These are phyloP conservation scores for Heliconius ismenius DNA, from an alignment of 2,888 invertebrate genomes.

Conservation along the genomic window DNA sequence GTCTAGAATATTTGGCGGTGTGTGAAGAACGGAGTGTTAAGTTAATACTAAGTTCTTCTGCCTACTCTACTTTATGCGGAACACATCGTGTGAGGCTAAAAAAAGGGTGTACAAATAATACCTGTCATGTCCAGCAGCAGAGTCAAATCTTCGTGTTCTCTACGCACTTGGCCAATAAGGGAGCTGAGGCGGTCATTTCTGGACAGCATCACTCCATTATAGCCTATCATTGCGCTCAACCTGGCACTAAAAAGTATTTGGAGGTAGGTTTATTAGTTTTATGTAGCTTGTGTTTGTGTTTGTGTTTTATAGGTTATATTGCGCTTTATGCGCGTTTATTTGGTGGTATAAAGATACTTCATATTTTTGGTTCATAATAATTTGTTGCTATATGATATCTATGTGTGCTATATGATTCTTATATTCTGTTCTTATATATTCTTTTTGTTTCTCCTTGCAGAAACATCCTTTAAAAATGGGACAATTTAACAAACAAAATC, in stretches of 20 bases:
- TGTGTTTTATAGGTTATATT: background rate
- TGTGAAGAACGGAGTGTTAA: background rate
- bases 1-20: background rate
- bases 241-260: constrained; percentile 95
- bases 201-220: constrained; percentile 96
- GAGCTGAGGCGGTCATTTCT: constrained; percentile 94
- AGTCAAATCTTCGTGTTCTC: constrained; percentile 99
- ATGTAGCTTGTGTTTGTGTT: background rate
- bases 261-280: constrained; percentile 82
- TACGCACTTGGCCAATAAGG: constrained; percentile 95
- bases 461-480: constrained; percentile 95
- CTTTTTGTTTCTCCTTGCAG: constrained; percentile 62
- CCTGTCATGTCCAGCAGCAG: constrained; percentile 89
- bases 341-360: background rate
- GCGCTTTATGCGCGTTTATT: too few relatives aligned
- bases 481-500: constrained; percentile 92
- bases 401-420: too few relatives aligned
- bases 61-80: too few relatives aligned
- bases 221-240: constrained; percentile 97
- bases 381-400: too few relatives aligned
- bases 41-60: too few relatives aligned
- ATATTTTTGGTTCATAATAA: too few relatives aligned
- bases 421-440: too few relatives aligned
- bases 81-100: background rate
- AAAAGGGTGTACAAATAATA: constrained; percentile 58